Conservation (phyloP, 2,888 invertebrate species). For the Meiosimyza platycephala region DNA sequence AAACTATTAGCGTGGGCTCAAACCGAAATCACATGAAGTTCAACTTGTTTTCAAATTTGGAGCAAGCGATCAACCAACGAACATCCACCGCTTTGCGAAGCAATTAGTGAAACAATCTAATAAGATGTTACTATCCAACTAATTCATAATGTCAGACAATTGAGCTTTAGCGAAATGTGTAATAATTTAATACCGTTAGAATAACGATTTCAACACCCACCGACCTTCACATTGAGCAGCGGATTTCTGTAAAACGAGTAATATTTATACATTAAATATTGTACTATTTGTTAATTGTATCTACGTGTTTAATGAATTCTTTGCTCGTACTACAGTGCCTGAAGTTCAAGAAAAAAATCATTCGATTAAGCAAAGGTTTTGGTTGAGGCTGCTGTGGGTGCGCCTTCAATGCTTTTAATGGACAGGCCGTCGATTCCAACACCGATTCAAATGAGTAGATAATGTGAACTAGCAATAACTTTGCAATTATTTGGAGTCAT, state of each 20-base stretch:
- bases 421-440: constrained; percentile 5
- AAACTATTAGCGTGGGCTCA: not conserved
- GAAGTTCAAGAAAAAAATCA: not conserved
- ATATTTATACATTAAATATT: no score
- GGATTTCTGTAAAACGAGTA: no score
- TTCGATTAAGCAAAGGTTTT: not conserved
- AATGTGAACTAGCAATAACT: not conserved
- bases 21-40: not conserved
- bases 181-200: no score
- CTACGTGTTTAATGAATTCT: not conserved
- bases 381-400: constrained; percentile 12
- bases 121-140: not conserved
- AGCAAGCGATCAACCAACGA: not conserved
- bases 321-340: constrained; percentile 3
- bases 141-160: no score
- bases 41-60: not conserved
- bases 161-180: no score
- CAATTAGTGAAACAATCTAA: not conserved
- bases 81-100: not conserved
- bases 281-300: no score
- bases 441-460: not conserved
- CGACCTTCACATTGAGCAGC: no score
- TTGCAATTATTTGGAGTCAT: constrained; percentile 24
- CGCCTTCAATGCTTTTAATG: constrained; percentile 7
- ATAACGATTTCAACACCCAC: no score